Evolutionary conservation across 2,888 invertebrate genomes (phyloP).

Genomic region (Phragmatobia fuliginosa): DNA sequence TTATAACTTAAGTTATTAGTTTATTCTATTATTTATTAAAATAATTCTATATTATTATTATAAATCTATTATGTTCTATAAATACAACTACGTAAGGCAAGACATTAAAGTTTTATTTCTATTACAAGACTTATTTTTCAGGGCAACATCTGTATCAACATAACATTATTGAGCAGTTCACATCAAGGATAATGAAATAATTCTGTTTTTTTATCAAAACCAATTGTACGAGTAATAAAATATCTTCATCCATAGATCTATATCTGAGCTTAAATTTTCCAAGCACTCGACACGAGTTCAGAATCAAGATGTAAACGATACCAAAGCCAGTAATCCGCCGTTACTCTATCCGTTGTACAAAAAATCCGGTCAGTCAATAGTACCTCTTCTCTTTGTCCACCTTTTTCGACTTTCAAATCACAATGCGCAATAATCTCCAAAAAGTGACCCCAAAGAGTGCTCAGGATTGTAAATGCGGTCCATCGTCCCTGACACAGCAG

Average conservation of each 20-base stretch:
- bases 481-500: constrained; percentile 63
- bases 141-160: constrained; percentile 8
- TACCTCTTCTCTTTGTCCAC: constrained; percentile 70
- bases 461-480: constrained; percentile 71
- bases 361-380: constrained; percentile 80
- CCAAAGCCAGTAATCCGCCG: constrained; percentile 60
- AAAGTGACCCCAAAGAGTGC: constrained; percentile 85
- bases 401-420: constrained; percentile 75
- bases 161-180: neutral
- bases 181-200: constrained; percentile 18
- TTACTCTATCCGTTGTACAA: constrained; percentile 64
- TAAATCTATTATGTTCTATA: constrained; percentile 7
- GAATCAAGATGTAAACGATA: constrained; percentile 66
- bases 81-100: neutral
- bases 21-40: neutral
- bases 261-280: constrained; percentile 59
- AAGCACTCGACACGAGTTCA: constrained; percentile 46
- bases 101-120: neutral
- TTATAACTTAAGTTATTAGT: no score
- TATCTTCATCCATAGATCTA: constrained; percentile 55
- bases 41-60: neutral
- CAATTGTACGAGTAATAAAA: constrained; percentile 74
- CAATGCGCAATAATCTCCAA: constrained; percentile 83
- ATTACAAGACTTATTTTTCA: constrained; percentile 1
- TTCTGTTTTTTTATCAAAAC: constrained; percentile 47